Evolutionary conservation across 2,888 invertebrate species (phyloP), one percentile per base, ranked within the genome.

Genomic region (Dryomyza anilis): DNA sequence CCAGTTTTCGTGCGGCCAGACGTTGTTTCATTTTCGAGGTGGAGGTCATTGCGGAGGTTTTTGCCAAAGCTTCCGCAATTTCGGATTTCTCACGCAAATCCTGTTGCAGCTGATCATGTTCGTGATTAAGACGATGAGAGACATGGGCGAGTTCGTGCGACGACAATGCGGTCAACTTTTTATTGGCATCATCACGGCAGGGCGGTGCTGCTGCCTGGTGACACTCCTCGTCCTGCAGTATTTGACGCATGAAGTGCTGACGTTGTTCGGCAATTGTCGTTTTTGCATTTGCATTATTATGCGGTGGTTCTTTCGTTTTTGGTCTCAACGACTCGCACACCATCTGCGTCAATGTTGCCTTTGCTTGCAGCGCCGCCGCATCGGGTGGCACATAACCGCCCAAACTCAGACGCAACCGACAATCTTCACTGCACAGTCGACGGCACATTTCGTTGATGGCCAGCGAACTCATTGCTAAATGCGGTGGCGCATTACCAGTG

Each of bases 41-140:
- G 63, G 87, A 85, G 70, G 87, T 87, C 85, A 87, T 83, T 78
- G 86, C 80, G 76, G 85, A 86, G 69, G 86, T 86, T 73, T 84
- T 85, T 55, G 87, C 86, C 71, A 89, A 78, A 53, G 86, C 85
- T 78, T 88, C 88, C 67, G 87, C 87, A 68, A 88, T 78, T 72
- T 80, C 85, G 70, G 86, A 81, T 68, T 85, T 85, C 76, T 86
- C 85, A 67, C 83, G 81, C 71, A 78, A 79, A 66, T 81, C 80
- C 78, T 78, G 74, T 36, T 76, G 74, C 72, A 71, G 71, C 59
- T 67, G 70, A n/a, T 52, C 29, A 19, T 33, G n/a, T 36, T n/a
- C 43, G 10, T 6, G n/a, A n/a, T n/a, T n/a, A n/a, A n/a, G n/a
- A n/a, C n/a, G n/a, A n/a, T n/a, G n/a, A n/a, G n/a, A n/a, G n/a